Evolutionary conservation across 2,113 vertebrate genomes (phyloP).

Genomic region (Verasper variegatus): DNA sequence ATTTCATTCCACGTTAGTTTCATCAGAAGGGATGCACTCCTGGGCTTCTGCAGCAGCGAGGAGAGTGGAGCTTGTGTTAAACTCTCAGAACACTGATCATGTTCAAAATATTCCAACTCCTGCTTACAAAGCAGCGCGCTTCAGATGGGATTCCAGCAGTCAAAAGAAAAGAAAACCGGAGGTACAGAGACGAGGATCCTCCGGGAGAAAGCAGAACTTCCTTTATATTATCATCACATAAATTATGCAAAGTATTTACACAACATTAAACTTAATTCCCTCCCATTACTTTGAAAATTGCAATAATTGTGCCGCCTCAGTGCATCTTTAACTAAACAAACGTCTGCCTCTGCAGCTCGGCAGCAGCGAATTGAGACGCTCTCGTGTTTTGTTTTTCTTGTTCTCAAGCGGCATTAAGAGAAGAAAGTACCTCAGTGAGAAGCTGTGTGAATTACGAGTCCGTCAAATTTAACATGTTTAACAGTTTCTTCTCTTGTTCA

Average conservation of each 20-base stretch:
- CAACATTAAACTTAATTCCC: constrained; percentile 45
- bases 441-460: neutral
- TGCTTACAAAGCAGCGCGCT: constrained; percentile 20
- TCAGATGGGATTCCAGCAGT: constrained; percentile 6
- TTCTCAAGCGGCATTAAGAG: constrained; percentile 38
- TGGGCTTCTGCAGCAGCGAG: constrained; percentile 32
- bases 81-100: constrained; percentile 28
- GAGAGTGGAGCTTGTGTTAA: constrained; percentile 30
- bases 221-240: constrained; percentile 36
- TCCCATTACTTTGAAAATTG: constrained; percentile 51
- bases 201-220: constrained; percentile 9
- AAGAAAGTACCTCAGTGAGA: neutral
- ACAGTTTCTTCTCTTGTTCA: neutral
- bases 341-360: constrained; percentile 26
- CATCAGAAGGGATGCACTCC: constrained; percentile 27
- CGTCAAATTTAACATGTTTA: no score
- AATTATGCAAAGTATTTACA: constrained; percentile 68
- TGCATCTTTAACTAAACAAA: constrained; percentile 39
- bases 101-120: constrained; percentile 41
- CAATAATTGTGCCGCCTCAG: constrained; percentile 48
- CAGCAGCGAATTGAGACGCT: constrained; percentile 43
- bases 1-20: constrained; percentile 15
- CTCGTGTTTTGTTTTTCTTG: constrained; percentile 19
- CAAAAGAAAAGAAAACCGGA: neutral
- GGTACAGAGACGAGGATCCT: constrained; percentile 8